Conservation (phyloP, 2,888 invertebrate genomes). For the Euclidia mi region DNA sequence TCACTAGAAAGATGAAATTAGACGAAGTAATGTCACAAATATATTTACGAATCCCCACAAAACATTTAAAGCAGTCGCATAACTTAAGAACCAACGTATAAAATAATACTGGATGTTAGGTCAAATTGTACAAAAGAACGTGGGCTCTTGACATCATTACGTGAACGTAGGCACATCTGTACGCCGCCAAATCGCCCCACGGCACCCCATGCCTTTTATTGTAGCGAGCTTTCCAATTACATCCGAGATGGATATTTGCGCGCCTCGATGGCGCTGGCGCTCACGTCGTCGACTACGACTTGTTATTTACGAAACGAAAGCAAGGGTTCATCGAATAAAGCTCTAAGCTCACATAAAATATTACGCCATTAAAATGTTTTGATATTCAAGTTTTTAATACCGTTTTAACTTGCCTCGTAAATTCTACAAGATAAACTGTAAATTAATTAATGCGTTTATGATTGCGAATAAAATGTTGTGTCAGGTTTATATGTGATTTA, state of each 20-base stretch:
- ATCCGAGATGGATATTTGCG: conserved; percentile 73
- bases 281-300: conserved; percentile 48
- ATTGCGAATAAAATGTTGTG: conserved; percentile 13
- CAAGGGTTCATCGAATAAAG: conserved; percentile 69
- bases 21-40: too few relatives aligned
- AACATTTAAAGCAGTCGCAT: conserved; percentile 3
- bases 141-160: conserved; percentile 52
- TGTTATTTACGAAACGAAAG: conserved; percentile 69
- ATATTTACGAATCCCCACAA: background rate
- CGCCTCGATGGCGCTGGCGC: conserved; percentile 53
- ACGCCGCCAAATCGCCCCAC: conserved; percentile 64
- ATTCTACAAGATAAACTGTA: conserved; percentile 38
- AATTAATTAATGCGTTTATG: conserved; percentile 49
- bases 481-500: background rate
- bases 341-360: conserved; percentile 50
- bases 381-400: conserved; percentile 43
- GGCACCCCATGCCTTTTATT: conserved; percentile 76
- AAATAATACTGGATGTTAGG: conserved; percentile 47
- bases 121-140: conserved; percentile 56
- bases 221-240: conserved; percentile 81
- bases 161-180: conserved; percentile 60
- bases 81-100: conserved; percentile 23
- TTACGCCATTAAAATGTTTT: conserved; percentile 39
- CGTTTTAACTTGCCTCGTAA: conserved; percentile 41
- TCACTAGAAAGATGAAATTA: too few relatives aligned